These are phyloP conservation scores for Morinoia aosen DNA, from an alignment of 2,888 invertebrate genomes.

Conservation along the genomic window DNA sequence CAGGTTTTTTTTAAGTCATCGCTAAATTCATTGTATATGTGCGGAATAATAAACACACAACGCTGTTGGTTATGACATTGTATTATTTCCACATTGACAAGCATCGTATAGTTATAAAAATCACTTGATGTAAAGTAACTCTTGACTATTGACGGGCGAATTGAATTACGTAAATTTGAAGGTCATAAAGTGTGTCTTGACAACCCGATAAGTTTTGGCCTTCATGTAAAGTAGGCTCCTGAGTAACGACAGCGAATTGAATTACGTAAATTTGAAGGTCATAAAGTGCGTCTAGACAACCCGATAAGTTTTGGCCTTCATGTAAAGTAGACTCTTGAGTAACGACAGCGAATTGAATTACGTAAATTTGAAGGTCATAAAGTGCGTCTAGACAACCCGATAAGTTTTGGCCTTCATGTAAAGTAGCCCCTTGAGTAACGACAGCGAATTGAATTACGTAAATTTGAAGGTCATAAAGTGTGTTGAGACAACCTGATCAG, in stretches of 20 bases:
- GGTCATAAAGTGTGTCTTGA: neutral
- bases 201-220: neutral
- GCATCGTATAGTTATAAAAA: neutral
- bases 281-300: neutral
- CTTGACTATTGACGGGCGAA: neutral
- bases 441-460: no score
- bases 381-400: neutral
- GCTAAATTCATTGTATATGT: no score
- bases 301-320: conserved; percentile 71
- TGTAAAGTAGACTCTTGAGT: conserved; percentile 84
- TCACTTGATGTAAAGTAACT: conserved; percentile 70
- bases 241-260: conserved; percentile 91
- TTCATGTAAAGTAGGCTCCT: conserved; percentile 84
- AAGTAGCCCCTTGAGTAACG: conserved; percentile 87
- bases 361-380: neutral
- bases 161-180: neutral
- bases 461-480: neutral
- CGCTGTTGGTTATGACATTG: neutral
- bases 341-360: conserved; percentile 90
- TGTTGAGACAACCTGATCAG: neutral
- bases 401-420: conserved; percentile 74
- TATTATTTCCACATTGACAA: neutral
- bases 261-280: neutral
- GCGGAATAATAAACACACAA: neutral
- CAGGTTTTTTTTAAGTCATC: no score